phyloP scores from a whole-genome alignment of 2,113 vertebrate genomes.

The Ellobius talpinus region DNA sequence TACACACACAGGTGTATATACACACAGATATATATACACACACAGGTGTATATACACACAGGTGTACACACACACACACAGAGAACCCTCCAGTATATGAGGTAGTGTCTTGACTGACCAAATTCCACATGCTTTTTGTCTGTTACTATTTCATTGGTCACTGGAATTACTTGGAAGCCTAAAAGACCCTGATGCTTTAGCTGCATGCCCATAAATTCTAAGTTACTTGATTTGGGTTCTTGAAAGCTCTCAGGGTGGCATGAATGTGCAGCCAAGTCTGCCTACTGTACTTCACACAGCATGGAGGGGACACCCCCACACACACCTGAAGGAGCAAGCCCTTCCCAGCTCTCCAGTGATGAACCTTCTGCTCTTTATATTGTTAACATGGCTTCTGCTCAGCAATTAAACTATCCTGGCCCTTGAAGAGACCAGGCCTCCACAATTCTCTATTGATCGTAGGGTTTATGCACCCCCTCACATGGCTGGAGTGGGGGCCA shows the following conservation, averaged over 20 bases:
- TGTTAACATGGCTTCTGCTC: background rate
- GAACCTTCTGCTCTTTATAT: background rate
- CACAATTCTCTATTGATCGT: background rate
- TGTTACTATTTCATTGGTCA: background rate
- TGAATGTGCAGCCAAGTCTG: background rate
- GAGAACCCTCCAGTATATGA: background rate
- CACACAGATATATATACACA: background rate
- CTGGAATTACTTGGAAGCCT: background rate
- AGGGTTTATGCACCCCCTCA: background rate
- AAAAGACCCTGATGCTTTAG: background rate
- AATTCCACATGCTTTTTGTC: background rate
- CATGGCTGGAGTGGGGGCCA: fast-evolving
- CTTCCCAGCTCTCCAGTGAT: background rate
- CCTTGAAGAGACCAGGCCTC: background rate
- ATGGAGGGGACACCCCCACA: background rate
- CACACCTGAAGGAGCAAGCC: background rate
- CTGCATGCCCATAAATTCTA: background rate
- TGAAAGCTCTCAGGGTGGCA: background rate
- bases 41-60: background rate
- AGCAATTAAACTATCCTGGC: background rate
- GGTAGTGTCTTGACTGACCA: background rate
- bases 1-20: background rate
- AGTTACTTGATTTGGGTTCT: background rate
- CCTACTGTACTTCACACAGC: fast-evolving
- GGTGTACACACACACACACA: background rate